Base-by-base conservation (phyloP, 1,140 invertebrate species). In the Palaemon carinicauda region DNA sequence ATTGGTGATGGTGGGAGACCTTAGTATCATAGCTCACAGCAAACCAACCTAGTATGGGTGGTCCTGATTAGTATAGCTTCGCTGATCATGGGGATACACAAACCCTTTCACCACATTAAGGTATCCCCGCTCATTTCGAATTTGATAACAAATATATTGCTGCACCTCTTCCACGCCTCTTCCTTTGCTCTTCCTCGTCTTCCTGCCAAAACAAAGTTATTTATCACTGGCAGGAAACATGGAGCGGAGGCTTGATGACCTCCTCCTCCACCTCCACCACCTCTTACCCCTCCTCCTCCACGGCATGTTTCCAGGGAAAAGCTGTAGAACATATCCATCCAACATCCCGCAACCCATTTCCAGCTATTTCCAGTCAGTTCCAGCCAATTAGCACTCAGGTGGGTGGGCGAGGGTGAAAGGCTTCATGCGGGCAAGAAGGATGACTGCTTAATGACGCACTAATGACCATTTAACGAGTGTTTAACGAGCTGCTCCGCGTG, bases 391-490 rank as follows among this genome's bases (percentile, higher is more conserved):
- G 83, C 60, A 56, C 77, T 56, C 83, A 86, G 83, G 83, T 86
- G 77, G 83, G 83, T 80, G 83, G 83, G 83, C 83, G 83, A 80
- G 71, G 83, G 83, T 41, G 41, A 77, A 71, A 60, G 83, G 60
- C 83, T 52, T 54, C 77, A 79, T 79, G 75, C 83, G 83, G 83
- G 83, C 83, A 69, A 79, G 83, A 80, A 77, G 83, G 83, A 80
- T 86, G 83, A 86, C 83, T 86, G 83, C 83, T 80, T 86, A 86
- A 86, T 86, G 83, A 86, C 83, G 83, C 75, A 52, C 75, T 86
- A 86, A 86, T 86, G 83, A 86, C 83, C 83, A 86, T 86, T 86
- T 86, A 86, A 86, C 83, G 83, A 86, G 83, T 86, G 83, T 86
- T 86, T 86, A 86, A 86, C 83, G 83, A 86, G 56, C 83, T 86